phyloP scores from a whole-genome alignment of 1,140 invertebrate genomes.

The Drosophila suzukii region DNA sequence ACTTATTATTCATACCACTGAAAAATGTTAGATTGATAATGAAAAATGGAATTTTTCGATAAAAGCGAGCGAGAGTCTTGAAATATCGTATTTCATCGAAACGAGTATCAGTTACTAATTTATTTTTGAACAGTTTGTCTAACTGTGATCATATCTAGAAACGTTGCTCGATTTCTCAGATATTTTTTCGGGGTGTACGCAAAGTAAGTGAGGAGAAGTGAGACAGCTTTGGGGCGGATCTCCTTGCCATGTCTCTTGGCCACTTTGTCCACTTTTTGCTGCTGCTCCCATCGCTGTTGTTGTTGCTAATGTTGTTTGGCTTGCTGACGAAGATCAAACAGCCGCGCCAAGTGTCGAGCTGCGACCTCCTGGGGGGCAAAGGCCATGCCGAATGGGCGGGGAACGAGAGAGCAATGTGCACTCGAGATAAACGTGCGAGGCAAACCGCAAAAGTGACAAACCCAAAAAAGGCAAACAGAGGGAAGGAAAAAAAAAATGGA shows the following conservation, averaged over 20 bases:
- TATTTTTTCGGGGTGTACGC: neutral
- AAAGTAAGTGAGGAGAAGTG: neutral
- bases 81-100: too few species aligned
- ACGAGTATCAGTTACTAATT: too few species aligned
- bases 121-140: too few species aligned
- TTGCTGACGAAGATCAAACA: conserved; percentile 79
- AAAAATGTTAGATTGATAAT: too few species aligned
- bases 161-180: neutral
- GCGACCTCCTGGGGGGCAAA: conserved; percentile 18
- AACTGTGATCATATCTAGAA: too few species aligned
- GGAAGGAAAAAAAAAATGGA: neutral
- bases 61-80: too few species aligned
- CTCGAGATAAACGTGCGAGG: conserved; percentile 74
- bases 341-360: conserved; percentile 36
- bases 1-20: too few species aligned
- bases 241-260: conserved; percentile 5
- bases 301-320: conserved; percentile 50
- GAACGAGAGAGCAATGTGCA: conserved; percentile 39
- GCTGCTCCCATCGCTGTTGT: conserved; percentile 10
- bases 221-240: conserved; percentile 30
- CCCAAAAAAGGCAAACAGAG: conserved; percentile 58
- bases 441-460: conserved; percentile 76
- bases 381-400: conserved; percentile 12
- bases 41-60: too few species aligned
- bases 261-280: neutral